phyloP scores from a whole-genome alignment of 2,113 vertebrate genomes.

The Syngnathus floridae region DNA sequence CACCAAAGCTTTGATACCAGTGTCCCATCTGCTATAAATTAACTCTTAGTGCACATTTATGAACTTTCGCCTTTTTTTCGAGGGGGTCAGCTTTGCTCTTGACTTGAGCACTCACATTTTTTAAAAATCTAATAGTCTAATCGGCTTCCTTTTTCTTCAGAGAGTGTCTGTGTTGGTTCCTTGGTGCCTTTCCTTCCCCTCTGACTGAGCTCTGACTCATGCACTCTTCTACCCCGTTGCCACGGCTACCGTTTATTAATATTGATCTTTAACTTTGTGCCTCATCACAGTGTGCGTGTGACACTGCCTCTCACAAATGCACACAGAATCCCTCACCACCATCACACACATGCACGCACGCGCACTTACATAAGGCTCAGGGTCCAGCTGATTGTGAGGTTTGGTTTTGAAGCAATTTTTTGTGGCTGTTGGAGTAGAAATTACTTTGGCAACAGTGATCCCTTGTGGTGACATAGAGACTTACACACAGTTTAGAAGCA shows the following conservation, averaged over 20 bases:
- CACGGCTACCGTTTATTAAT: slow-evolving; percentile 76
- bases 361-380: slow-evolving; percentile 9
- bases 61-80: slow-evolving; percentile 5
- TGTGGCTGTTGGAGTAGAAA: slow-evolving; percentile 11
- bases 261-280: slow-evolving; percentile 69
- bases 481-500: background rate
- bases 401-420: slow-evolving; percentile 37
- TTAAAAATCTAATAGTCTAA: slow-evolving; percentile 10
- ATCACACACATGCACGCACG: background rate
- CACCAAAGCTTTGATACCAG: slow-evolving; percentile 30
- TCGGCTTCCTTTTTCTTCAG: slow-evolving; percentile 19
- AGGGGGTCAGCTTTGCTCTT: slow-evolving; percentile 1
- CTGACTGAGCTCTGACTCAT: slow-evolving; percentile 57
- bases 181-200: slow-evolving; percentile 57
- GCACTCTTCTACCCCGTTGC: slow-evolving; percentile 66
- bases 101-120: slow-evolving; percentile 10
- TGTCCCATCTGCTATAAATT: slow-evolving; percentile 31
- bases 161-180: slow-evolving; percentile 41
- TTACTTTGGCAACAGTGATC: slow-evolving; percentile 34
- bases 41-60: slow-evolving; percentile 19
- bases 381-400: slow-evolving; percentile 11
- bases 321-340: background rate
- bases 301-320: slow-evolving; percentile 10
- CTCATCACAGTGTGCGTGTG: slow-evolving; percentile 35
- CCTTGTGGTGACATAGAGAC: slow-evolving; percentile 34